Conservation (phyloP, 2,888 invertebrate species). For the Sinelater perroti region DNA sequence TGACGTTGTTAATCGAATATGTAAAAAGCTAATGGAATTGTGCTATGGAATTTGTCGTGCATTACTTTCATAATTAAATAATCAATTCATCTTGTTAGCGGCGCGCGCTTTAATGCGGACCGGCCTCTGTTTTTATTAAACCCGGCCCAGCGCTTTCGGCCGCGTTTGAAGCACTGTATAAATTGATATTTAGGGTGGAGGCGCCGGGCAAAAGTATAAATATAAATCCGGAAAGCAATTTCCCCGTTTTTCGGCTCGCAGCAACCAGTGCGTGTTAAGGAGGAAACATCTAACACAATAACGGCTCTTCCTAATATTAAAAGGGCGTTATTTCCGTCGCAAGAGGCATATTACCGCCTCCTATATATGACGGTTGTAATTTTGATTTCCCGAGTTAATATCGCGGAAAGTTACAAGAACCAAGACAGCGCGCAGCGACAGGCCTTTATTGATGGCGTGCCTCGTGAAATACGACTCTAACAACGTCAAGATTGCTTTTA, state of each 20-base stretch:
- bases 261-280: constrained; percentile 25
- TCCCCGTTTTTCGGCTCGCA: constrained; percentile 25
- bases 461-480: constrained; percentile 34
- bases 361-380: constrained; percentile 39
- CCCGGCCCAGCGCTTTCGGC: background rate
- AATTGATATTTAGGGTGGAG: no score
- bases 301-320: constrained; percentile 38
- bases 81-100: background rate
- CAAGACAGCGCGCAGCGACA: constrained; percentile 35
- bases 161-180: no score
- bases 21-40: constrained; percentile 2
- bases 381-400: constrained; percentile 40
- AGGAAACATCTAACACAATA: constrained; percentile 31
- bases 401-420: constrained; percentile 37
- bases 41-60: background rate
- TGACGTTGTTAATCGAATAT: constrained; percentile 5
- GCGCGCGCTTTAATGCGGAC: background rate
- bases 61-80: constrained; percentile 4
- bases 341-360: constrained; percentile 36
- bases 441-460: constrained; percentile 35
- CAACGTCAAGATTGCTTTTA: constrained; percentile 36
- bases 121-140: no score
- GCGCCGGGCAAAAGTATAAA: background rate
- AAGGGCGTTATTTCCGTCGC: constrained; percentile 31
- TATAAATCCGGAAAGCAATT: constrained; percentile 18